Conservation (phyloP, 30 jellyfish, hydroid and myxozoan genomes). For the Mastigias papua region DNA sequence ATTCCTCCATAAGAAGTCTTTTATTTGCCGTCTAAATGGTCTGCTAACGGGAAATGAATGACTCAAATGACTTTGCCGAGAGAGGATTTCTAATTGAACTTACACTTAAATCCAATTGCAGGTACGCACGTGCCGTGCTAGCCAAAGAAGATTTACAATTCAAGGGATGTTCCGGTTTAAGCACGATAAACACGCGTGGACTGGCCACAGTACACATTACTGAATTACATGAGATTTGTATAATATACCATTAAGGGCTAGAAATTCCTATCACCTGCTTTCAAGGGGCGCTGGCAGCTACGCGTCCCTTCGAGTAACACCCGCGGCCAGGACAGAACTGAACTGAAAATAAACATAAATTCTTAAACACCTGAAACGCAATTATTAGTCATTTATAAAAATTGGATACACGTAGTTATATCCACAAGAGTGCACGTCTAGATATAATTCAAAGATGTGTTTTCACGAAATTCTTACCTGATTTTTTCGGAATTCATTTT, state of each 20-base stretch:
- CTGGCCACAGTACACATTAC: neutral
- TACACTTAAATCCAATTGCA: constrained; percentile 18
- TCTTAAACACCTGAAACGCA: no score
- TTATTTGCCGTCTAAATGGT: neutral
- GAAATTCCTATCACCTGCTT: neutral
- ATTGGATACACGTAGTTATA: no score
- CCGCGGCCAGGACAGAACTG: no score
- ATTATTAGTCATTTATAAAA: no score
- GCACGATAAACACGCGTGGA: constrained; percentile 29
- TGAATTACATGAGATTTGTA: constrained; percentile 7
- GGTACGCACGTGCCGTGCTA: constrained; percentile 33
- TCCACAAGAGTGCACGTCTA: no score
- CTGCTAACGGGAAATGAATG: neutral
- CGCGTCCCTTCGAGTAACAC: no score
- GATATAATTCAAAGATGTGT: no score
- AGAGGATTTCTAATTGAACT: constrained; percentile 6
- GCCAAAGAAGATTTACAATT: constrained; percentile 9
- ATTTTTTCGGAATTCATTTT: constrained; percentile 25
- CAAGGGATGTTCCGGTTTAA: constrained; percentile 1
- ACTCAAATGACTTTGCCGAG: neutral
- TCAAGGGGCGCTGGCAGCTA: neutral
- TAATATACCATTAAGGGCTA: neutral
- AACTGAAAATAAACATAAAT: no score
- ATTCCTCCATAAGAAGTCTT: neutral
- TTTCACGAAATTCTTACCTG: constrained; percentile 54